Base-by-base conservation (phyloP, 53 echinoderm and acorn worm species). In the Hippasteria phrygiana region DNA sequence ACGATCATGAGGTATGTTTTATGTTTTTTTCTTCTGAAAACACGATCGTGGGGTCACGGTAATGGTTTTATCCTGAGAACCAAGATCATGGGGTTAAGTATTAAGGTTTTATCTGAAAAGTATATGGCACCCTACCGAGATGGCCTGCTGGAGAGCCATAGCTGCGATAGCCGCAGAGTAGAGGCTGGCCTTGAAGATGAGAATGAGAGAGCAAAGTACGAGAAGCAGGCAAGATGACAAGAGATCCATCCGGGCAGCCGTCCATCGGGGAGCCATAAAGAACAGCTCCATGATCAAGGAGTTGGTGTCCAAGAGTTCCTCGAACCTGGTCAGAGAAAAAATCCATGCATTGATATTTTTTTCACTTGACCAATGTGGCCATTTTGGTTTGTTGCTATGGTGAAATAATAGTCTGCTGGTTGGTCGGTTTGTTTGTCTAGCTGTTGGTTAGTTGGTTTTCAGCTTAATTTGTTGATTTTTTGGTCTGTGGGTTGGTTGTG, bases 231-330 rank as follows among this genome's bases (percentile, higher is more conserved):
- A 36, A 20, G 91, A 71, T 9, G 93, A 89, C 35, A 91, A 31
- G 4, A 91, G 47, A 69, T 96, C 96, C 53, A 96, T 81, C 16
- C 96, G 93, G 55, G 94, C 89, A 26, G 89, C 93, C n/a, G 93
- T 89, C 96, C 96, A 96, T 1, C 94, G 87, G 9, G 88, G 91
- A 12, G 93, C 89, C 70, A 94, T 94, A 37, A 88, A 77, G 39
- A 96, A 94, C 59, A 92, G 70, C 51, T 93, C 86, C 62, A 93
- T 69, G 35, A 93, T 87, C 37, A 93, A n/a, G 7, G 93, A 93
- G 59, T 96, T 94, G 14, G 45, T 89, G 66, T 96, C 93, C 16
- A 96, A 74, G 8, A 96, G 50, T 12, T 87, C 50, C 71, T 94
- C 92, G 46, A 92, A 96, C 66, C 96, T 96, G 73, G 5, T 1